phyloP scores from a whole-genome alignment of 35 echinoderm and acorn worm species.

The Heliocidaris erythrogramma region DNA sequence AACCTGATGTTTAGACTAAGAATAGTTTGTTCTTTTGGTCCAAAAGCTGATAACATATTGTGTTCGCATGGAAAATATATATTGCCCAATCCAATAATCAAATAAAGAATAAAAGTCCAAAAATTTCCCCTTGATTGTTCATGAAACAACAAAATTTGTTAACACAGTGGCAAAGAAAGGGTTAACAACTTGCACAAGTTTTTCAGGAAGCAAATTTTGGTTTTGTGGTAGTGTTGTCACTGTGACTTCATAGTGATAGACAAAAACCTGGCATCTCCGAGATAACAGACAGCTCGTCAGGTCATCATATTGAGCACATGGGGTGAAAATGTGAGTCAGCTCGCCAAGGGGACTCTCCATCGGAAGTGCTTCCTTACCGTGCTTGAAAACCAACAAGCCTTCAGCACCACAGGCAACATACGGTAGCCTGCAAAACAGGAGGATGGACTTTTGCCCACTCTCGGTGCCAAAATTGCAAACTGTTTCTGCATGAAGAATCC shows the following conservation, averaged over 20 bases:
- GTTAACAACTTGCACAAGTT: neutral
- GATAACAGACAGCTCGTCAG: neutral
- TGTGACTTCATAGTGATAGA: neutral
- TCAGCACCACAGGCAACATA: neutral
- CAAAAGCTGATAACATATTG: too few relatives aligned
- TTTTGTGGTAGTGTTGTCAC: neutral
- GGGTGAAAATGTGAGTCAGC: neutral
- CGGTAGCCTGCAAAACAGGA: too few relatives aligned
- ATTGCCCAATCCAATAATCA: too few relatives aligned
- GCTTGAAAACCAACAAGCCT: neutral
- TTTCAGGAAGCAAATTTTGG: neutral
- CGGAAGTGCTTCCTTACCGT: neutral
- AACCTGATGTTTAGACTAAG: too few relatives aligned
- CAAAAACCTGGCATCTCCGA: neutral
- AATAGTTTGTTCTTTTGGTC: too few relatives aligned
- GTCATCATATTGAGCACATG: neutral
- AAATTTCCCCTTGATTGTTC: too few relatives aligned
- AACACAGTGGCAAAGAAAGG: neutral
- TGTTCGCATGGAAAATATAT: too few relatives aligned
- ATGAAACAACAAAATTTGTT: too few relatives aligned
- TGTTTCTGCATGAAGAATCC: too few relatives aligned
- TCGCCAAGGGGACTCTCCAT: neutral
- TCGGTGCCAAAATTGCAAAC: too few relatives aligned
- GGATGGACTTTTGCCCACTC: too few relatives aligned
- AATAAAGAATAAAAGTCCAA: too few relatives aligned